phyloP scores from a whole-genome alignment of 2,888 invertebrate species.

The Chrysolina oricalcia region DNA sequence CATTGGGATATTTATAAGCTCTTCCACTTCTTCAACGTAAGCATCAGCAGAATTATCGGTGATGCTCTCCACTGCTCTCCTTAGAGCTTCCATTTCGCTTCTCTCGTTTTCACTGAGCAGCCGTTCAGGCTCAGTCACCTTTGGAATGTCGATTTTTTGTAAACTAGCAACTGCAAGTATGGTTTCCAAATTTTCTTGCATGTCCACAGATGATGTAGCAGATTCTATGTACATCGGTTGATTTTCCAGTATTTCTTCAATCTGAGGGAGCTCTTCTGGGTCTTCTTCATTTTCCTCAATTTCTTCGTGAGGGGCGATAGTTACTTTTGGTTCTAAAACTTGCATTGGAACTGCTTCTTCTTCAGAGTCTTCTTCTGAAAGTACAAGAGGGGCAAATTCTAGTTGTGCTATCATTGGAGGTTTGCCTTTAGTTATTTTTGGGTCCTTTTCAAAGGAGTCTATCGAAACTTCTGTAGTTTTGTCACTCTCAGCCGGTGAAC shows the following conservation, averaged over 20 bases:
- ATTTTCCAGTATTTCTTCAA: constrained; percentile 48
- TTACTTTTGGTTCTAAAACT: constrained; percentile 47
- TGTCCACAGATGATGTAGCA: constrained; percentile 34
- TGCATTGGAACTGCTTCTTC: constrained; percentile 46
- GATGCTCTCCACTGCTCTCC: constrained; percentile 59
- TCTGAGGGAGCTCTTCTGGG: constrained; percentile 38
- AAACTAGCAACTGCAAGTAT: constrained; percentile 57
- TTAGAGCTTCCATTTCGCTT: constrained; percentile 58
- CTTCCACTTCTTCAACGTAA: constrained; percentile 39
- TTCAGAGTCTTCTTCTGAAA: constrained; percentile 48
- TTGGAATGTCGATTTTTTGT: constrained; percentile 51
- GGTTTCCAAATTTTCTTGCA: constrained; percentile 56
- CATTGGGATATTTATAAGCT: constrained; percentile 10
- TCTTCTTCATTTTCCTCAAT: constrained; percentile 31
- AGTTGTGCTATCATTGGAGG: constrained; percentile 27
- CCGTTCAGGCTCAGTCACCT: constrained; percentile 39
- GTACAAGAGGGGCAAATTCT: constrained; percentile 42
- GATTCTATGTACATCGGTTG: constrained; percentile 35
- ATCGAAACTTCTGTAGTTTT: neutral
- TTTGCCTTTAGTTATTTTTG: neutral
- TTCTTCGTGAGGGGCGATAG: constrained; percentile 20
- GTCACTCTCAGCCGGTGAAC: neutral
- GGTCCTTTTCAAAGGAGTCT: constrained; percentile 22
- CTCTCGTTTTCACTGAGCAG: constrained; percentile 55
- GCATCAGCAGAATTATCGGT: constrained; percentile 47